Base-by-base conservation (phyloP, 2,888 invertebrate species). In the Alcis repandata region DNA sequence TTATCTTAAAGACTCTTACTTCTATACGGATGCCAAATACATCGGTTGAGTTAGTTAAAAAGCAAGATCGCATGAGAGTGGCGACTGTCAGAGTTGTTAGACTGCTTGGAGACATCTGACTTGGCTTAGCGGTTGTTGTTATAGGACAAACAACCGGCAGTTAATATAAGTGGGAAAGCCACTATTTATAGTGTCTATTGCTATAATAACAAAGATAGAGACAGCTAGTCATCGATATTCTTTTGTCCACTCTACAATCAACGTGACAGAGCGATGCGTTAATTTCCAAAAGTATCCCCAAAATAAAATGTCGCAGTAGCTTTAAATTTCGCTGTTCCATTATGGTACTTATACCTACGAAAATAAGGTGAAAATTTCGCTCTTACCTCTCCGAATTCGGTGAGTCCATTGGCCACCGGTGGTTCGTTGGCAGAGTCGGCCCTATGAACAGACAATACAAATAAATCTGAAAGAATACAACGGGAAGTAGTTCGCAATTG, bases 401-500 rank as follows among this genome's bases (percentile, higher is more conserved):
- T 92, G 67, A 94, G 90, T 64, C 94, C 94, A 74, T 93, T 91
- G 52, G 86, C 87, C 54, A 76, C 86, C n/a, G 92, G 88, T 27
- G 88, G 81, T 73, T 93, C 94, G 80, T 92, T 92, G 69, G 94
- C 91, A 22, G 94, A 94, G 83, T 94, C 94, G 72, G 94, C 94
- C 93, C 93, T 94, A 86, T 75, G 84, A 73, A 82, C 80, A 74
- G 83, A 84, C 77, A 83, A 82, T 79, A 85, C 80, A 83, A 83
- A 87, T 85, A 88, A 86, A 86, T 87, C 78, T 78, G 77, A 83
- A 82, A 84, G 79, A 82, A 78, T 64, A 20, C 73, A 73, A 74
- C 63, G 71, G 61, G 68, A 66, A 79, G 66, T 72, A 71, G 49
- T 68, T 81, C 79, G 80, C 82, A 68, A 70, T 79, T 77, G 76